Conservation (phyloP, 2,888 invertebrate species). For the Linnaemya tessellans region DNA sequence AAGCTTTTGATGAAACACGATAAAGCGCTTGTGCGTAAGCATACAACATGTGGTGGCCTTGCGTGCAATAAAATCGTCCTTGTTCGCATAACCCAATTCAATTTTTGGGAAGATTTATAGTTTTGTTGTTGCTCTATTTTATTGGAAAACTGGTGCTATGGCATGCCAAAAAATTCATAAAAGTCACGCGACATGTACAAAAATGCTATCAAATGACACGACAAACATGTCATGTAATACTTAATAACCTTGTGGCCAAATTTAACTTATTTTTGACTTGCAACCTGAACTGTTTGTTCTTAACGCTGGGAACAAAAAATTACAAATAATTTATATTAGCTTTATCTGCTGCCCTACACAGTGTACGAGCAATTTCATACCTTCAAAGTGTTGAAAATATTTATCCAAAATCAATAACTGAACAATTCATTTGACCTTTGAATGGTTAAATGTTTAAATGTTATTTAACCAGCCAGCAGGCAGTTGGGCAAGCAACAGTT, state of each 20-base stretch:
- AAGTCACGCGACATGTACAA: background rate
- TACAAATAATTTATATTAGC: background rate
- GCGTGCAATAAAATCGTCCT: too few relatives aligned
- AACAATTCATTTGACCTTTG: slow-evolving; percentile 6
- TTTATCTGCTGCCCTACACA: background rate
- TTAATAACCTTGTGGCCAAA: background rate
- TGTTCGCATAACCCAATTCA: too few relatives aligned
- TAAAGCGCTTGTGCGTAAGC: too few relatives aligned
- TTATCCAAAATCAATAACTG: background rate
- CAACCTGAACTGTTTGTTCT: background rate
- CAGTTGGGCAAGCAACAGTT: background rate
- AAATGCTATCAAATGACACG: background rate
- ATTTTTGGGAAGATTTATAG: too few relatives aligned
- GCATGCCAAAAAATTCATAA: background rate
- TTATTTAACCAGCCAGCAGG: background rate
- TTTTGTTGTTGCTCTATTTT: too few relatives aligned
- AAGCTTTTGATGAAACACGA: too few relatives aligned
- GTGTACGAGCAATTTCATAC: background rate
- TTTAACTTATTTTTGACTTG: background rate
- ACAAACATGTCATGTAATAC: background rate
- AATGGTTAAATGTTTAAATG: slow-evolving; percentile 5
- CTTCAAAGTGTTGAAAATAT: background rate
- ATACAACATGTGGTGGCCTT: too few relatives aligned
- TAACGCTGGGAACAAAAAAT: background rate
- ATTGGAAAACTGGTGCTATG: too few relatives aligned